These are phyloP conservation scores for Ficedula albicollis DNA, from an alignment of 2,797 vertebrate genomes.

Conservation along the genomic window DNA sequence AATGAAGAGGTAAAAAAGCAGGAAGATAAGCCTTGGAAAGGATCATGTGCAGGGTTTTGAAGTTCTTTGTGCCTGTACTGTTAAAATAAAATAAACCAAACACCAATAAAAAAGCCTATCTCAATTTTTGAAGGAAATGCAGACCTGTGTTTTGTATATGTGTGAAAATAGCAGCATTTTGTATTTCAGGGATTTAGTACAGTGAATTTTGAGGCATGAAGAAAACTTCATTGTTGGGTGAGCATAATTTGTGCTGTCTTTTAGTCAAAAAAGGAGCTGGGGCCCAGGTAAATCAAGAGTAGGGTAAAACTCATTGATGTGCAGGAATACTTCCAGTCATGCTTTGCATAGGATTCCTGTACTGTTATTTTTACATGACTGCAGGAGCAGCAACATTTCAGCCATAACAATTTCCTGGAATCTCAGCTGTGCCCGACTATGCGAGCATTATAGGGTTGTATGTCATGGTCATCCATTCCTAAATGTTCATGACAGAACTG, in stretches of 20 bases:
- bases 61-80: neutral
- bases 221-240: neutral
- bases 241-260: neutral
- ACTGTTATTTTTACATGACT: neutral
- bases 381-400: neutral
- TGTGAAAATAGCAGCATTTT: neutral
- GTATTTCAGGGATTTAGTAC: neutral
- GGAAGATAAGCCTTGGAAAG: neutral
- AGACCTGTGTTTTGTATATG: neutral
- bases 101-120: fast-evolving
- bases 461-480: neutral
- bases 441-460: neutral
- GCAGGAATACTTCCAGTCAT: neutral
- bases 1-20: neutral
- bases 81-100: neutral
- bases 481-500: neutral
- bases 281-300: fast-evolving
- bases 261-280: neutral
- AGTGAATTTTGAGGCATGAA: fast-evolving
- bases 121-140: neutral
- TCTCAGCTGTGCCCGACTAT: neutral
- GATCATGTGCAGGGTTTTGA: neutral
- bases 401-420: neutral
- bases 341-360: neutral
- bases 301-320: neutral